Base-by-base conservation (phyloP, 2,888 invertebrate genomes). In the Ceramica pisi region DNA sequence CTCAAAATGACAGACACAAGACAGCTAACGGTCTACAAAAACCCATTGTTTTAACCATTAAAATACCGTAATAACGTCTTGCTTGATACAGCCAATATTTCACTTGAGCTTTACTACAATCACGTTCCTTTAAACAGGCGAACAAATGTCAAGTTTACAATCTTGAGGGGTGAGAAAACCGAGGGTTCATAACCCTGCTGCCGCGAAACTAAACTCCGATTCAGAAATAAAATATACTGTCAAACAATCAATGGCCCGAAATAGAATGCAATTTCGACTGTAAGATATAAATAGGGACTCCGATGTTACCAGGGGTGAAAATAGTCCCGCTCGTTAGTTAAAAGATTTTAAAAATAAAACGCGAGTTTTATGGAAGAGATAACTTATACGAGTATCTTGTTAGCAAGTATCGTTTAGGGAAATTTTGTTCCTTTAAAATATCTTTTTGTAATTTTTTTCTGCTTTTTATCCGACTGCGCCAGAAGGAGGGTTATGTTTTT, bases 231-330 rank as follows among this genome's bases (percentile, higher is more conserved):
- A 83, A 88, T 82, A 83, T 71, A 71, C 78, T 78, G 69, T 81
- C 81, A 86, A 85, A 86, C 84, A 89, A 89, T 89, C 89, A 87
- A 88, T 88, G 84, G 70, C 69, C 87, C 78, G 79, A 87, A 90
- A 90, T 91, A 92, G 88, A 88, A 86, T 84, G 83, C 84, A 86
- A 90, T 90, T 88, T 89, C 80, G 81, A 74, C 80, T 82, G 78
- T 79, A 81, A 76, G 83, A 64, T 89, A 89, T 87, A 90, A 89
- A 90, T 91, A 90, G 88, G 78, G 81, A 66, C 65, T 63, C 75
- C 82, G 85, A 80, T 62, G 80, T 81, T 83, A 70, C 67, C 46
- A 77, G 72, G 82, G 79, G 83, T 81, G 83, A 81, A 90, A 89
- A 91, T 90, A 91, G 80, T 78, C 83, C 66, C 63, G 78, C 67